A percentile compares a stretch with the other conserved stretches of the same genome.
Conservation (phyloP, 2,113 vertebrate genomes). For the Cynoglossus semilaevis region DNA sequence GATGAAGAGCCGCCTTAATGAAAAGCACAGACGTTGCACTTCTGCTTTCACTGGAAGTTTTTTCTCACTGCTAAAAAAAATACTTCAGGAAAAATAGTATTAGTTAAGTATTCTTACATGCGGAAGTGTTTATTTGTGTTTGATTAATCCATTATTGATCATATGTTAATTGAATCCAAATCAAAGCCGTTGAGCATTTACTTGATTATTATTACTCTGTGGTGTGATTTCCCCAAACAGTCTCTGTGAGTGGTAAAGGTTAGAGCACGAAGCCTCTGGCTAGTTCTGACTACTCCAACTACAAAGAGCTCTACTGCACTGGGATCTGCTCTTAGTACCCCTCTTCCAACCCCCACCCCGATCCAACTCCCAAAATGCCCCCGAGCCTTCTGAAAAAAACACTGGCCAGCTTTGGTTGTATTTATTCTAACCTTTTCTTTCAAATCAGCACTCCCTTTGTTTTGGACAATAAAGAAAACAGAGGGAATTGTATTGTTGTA, state of each 20-base stretch:
- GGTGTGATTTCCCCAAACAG: slow-evolving; percentile 73
- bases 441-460: slow-evolving; percentile 62
- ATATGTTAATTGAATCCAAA: slow-evolving; percentile 74
- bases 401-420: slow-evolving; percentile 53
- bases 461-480: slow-evolving; percentile 48
- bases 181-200: slow-evolving; percentile 66
- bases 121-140: slow-evolving; percentile 70
- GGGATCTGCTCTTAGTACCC: slow-evolving; percentile 68
- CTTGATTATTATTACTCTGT: slow-evolving; percentile 72
- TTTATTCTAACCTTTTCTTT: slow-evolving; percentile 62
- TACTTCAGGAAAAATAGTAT: slow-evolving; percentile 48
- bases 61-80: slow-evolving; percentile 33
- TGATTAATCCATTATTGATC: slow-evolving; percentile 76
- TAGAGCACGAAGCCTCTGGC: slow-evolving; percentile 71
- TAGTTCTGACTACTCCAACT: slow-evolving; percentile 67
- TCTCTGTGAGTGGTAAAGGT: slow-evolving; percentile 60
- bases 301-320: slow-evolving; percentile 69
- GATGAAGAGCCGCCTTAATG: slow-evolving; percentile 69
- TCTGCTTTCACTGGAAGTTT: slow-evolving; percentile 34
- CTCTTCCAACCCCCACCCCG: slow-evolving; percentile 48
- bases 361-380: slow-evolving; percentile 57
- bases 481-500: slow-evolving; percentile 33
- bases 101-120: slow-evolving; percentile 64
- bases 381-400: slow-evolving; percentile 60
- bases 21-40: slow-evolving; percentile 57